Evolutionary conservation across 1,140 invertebrate species (phyloP).

Genomic region (Eupristina koningsbergeri): DNA sequence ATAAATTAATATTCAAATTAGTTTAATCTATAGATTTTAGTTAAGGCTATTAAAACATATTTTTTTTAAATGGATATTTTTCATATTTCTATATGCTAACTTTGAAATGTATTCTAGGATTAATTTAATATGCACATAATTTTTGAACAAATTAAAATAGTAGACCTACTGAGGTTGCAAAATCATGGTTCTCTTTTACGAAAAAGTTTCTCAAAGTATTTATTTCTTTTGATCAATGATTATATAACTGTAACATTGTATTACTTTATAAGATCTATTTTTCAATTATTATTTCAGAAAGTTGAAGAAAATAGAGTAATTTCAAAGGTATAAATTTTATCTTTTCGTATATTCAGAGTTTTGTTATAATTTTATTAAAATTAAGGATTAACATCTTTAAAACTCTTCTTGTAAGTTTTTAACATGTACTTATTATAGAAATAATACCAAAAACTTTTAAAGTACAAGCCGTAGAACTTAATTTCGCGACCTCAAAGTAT

Average conservation of each 20-base stretch:
- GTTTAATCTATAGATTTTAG: not conserved
- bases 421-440: not conserved
- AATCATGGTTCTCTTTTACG: not conserved
- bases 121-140: constrained; percentile 9
- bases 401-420: constrained; percentile 1
- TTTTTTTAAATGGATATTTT: not conserved
- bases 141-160: not conserved
- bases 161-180: not conserved
- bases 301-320: not conserved
- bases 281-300: not conserved
- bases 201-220: not conserved
- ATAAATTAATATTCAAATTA: not conserved
- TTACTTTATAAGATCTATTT: not conserved
- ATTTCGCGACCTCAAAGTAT: not conserved
- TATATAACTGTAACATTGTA: not conserved
- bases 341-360: not conserved
- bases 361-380: not conserved
- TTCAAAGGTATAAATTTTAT: not conserved
- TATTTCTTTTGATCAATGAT: not conserved
- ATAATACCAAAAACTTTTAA: not conserved
- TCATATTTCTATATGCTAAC: not conserved
- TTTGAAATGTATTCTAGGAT: not conserved
- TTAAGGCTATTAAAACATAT: not conserved
- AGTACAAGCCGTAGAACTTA: not conserved
- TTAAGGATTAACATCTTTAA: constrained; percentile 22